Evolutionary conservation across 2,113 vertebrate genomes (phyloP), one percentile per base, ranked within the genome.

Genomic region (Aramus guarauna): DNA sequence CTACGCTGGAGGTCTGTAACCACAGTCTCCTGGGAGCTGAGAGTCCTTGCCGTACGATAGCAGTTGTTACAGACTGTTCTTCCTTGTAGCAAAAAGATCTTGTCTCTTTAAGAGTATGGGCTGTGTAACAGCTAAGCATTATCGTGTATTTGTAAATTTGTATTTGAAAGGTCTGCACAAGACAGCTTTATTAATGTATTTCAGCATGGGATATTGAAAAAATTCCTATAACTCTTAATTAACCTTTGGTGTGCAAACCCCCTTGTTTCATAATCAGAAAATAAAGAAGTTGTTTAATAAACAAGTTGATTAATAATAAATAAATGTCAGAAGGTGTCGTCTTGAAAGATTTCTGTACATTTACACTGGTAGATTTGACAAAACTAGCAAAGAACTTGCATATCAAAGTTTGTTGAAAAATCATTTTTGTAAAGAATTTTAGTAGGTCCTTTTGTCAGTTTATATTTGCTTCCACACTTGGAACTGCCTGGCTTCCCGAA

Each of bases 1-100:
- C 96, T 84, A 67, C 0, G 41, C 89, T 95, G 84, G 79, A 87
- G 85, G 83, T 96, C 92, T 97, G 88, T 82, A 92, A 86, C 76
- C 55, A 6, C 68, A 96, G 34, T 4, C 37, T 95, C 72, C 39
- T n/a, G 43, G 64, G 68, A 96, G 59, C 69, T 12, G 3, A 9
- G 45, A 92, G 68, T 47, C 32, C 58, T 69, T 53, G 73, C 81
- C 24, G 2, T 43, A 63, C 41, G 24, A 89, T 23, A 85, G 47
- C 73, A 83, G 37, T 24, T 82, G 32, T 30, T 83, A 30, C 0
- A 12, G 41, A 63, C 48, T 34, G 55, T 15, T 85, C 76, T 64
- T 48, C 79, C 83, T 47, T 16, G 34, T 45, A 81, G 53, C 24
- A 93, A 90, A 64, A 56, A 56, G 48, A 52, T 37, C 80, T 74